Evolutionary conservation across 2,113 vertebrate species (phyloP).

Genomic region (Oxygymnocypris stewartii): DNA sequence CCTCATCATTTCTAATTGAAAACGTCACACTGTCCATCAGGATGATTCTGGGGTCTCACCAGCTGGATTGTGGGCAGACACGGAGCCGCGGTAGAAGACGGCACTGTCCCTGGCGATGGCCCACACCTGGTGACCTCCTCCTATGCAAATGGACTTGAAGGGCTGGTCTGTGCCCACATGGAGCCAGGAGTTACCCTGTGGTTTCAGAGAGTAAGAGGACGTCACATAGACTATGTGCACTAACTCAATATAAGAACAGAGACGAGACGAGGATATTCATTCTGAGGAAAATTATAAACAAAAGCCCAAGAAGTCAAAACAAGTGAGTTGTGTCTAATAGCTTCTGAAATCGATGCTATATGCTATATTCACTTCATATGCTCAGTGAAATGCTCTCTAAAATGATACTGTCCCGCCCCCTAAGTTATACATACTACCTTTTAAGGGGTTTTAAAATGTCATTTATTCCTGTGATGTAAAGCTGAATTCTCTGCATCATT

Average conservation of each 20-base stretch:
- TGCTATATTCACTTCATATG: neutral
- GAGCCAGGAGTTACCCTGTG: constrained; percentile 91
- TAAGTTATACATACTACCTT: too few species aligned
- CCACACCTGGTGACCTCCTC: constrained; percentile 92
- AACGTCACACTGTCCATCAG: neutral
- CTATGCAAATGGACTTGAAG: constrained; percentile 89
- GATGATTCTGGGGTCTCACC: constrained; percentile 70
- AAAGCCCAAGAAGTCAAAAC: too few species aligned
- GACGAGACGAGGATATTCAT: neutral
- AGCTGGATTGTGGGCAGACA: constrained; percentile 86
- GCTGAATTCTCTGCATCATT: too few species aligned
- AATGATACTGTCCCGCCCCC: too few species aligned
- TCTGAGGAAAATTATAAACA: too few species aligned
- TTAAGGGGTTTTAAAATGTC: too few species aligned
- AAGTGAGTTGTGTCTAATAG: neutral
- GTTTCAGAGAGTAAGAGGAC: neutral
- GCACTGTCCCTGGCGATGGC: constrained; percentile 91
- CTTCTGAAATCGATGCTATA: neutral
- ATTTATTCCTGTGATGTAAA: too few species aligned
- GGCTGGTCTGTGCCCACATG: constrained; percentile 96
- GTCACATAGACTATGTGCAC: neutral
- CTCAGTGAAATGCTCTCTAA: neutral
- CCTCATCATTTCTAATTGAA: neutral
- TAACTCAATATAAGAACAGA: neutral
- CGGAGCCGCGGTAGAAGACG: constrained; percentile 91